phyloP scores from a whole-genome alignment of 2,888 invertebrate species.

The Troides aeacus region DNA sequence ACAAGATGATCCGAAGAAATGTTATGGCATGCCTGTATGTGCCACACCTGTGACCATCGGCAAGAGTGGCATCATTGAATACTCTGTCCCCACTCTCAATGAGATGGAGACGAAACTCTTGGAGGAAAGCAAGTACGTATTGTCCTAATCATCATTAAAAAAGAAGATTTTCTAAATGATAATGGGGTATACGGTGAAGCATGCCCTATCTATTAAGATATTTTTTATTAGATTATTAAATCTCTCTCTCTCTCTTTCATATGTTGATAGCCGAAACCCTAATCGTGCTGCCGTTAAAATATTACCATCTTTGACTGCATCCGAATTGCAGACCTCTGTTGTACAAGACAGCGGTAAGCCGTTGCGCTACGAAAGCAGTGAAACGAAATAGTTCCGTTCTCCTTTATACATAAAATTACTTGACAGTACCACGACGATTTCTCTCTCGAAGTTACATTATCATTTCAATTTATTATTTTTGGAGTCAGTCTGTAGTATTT shows the following conservation, averaged over 20 bases:
- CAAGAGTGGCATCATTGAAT: slow-evolving; percentile 53
- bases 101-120: slow-evolving; percentile 50
- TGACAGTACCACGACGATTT: no score
- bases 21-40: slow-evolving; percentile 59
- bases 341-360: not conserved
- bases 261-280: not conserved
- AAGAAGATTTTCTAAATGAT: not conserved
- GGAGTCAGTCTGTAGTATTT: no score
- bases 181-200: no score
- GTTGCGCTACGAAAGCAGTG: not conserved
- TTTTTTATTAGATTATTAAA: no score
- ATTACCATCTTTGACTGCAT: not conserved
- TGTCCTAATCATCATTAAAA: not conserved
- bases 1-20: slow-evolving; percentile 53
- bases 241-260: no score
- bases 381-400: not conserved
- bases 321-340: not conserved
- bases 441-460: no score
- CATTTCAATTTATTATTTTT: no score
- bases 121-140: slow-evolving; percentile 52
- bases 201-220: no score
- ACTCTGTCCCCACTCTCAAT: slow-evolving; percentile 57
- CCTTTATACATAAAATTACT: not conserved
- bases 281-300: not conserved
- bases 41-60: slow-evolving; percentile 63